Base-by-base conservation (phyloP, 2,888 invertebrate species). In the Chaetogeoica ovagalla region DNA sequence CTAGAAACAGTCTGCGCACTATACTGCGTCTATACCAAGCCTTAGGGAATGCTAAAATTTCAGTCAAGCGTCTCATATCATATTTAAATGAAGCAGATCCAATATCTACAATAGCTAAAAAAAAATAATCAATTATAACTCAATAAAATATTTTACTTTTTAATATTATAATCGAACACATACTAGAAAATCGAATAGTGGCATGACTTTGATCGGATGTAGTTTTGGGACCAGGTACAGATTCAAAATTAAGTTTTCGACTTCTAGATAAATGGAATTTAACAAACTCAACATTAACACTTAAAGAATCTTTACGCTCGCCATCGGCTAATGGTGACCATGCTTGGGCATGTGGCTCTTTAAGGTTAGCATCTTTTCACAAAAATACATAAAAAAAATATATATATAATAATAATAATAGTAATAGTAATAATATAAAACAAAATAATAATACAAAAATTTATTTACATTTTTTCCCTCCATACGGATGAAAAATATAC, bases 401-500 rank as follows among this genome's bases (percentile, higher is more conserved):
- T 19, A 11, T 19, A 19, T 39, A 19, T 17, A 23, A 23, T 37
- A n/a, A 76, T 55, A 21, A 30, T 30, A 30, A 30, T 43, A 57
- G n/a, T 17, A 23, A 23, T 37, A n/a, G 68, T 55, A 21, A 30
- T 30, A 30, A 30, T 43, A 57, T n/a, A n/a, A n/a, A n/a, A n/a
- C 13, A 57, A 21, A 81, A 65, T 5, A 63, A 65, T 17, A 23
- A 23, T 37, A n/a, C 30, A 30, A 30, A 23, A 11, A 11, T 66
- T 74, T 7, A 39, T 70, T 82, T 83, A 73, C 93, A 90, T 87
- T 95, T 95, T 87, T 96, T 96, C 71, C 93, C 94, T 11, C 97
- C 97, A 86, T 98, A 99, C 0, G 98, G 98, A 88, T 98, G 98
- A 88, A 98, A 99, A 85, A 99, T 96, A 87, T 96, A 97, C 5